Evolutionary conservation across 1,140 invertebrate genomes (phyloP), one percentile per base, ranked within the genome.

Genomic region (Melitaea cinxia): DNA sequence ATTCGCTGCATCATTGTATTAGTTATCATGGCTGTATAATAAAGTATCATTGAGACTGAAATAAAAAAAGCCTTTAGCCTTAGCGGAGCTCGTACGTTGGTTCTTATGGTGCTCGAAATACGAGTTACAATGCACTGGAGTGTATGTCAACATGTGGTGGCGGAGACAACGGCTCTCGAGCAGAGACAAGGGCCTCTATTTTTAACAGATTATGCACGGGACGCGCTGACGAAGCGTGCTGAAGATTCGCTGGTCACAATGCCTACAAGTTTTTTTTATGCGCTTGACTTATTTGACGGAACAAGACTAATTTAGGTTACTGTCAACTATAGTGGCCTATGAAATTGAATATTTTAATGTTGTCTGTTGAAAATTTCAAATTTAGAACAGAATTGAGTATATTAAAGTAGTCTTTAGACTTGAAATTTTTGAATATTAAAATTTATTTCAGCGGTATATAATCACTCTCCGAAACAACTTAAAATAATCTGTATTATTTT

Each of bases 131-230:
- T 66, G 21, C 14, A 33, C 17, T 59, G 56, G 30, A 37, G 55
- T 21, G 24, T 21, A 37, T 67, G 70, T 68, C 66, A 65, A 67
- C 60, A 71, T 60, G 62, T 65, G 63, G 66, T 67, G 64, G 61
- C 68, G 68, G 70, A 80, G 73, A 80, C 74, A 70, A 77, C 75
- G 74, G 65, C 73, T 59, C 80, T 80, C 62, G 58, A 74, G 56
- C 73, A 75, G 58, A 79, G 70, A 78, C 80, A 78, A 78, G 74
- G 76, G 76, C 63, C 73, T 80, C 79, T 85, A 86, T 85, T 86
- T 86, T 86, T 86, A 86, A 78, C 75, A 81, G 82, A 85, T 84
- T 86, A 86, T 85, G 80, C 79, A 82, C 72, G 74, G 70, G 60
- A 62, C 58, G 63, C 72, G 77, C 78, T 81, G 81, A 72, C 77